Evolutionary conservation across 2,888 invertebrate species (phyloP).

Genomic region (Margaritifera margaritifera): DNA sequence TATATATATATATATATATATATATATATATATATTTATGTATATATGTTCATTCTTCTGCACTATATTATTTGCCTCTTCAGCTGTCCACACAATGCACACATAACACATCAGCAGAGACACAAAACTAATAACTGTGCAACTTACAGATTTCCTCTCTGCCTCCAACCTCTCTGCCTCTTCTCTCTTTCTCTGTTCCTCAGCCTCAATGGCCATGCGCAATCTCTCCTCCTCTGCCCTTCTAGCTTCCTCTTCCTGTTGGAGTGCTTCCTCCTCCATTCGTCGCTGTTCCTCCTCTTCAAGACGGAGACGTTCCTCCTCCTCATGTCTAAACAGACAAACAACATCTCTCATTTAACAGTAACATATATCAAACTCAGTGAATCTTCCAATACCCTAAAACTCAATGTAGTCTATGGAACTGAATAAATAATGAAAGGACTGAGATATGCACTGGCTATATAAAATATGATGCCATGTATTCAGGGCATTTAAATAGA

Average conservation of each 20-base stretch:
- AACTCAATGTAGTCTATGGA: too few species aligned
- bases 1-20: too few species aligned
- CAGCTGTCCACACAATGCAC: too few species aligned
- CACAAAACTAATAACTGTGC: not conserved
- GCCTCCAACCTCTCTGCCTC: constrained; percentile 75
- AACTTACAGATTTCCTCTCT: constrained; percentile 63
- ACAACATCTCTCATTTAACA: not conserved
- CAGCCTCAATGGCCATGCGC: constrained; percentile 84
- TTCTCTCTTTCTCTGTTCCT: constrained; percentile 81
- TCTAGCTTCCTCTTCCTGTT: constrained; percentile 82
- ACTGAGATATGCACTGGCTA: too few species aligned
- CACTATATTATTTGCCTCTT: too few species aligned
- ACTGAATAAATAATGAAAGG: too few species aligned
- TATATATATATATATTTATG: too few species aligned
- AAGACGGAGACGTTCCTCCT: constrained; percentile 81
- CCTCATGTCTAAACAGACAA: constrained; percentile 77
- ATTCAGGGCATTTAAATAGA: too few species aligned
- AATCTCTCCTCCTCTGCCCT: constrained; percentile 89
- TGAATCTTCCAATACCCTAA: too few species aligned
- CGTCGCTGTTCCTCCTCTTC: constrained; percentile 90
- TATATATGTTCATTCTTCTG: too few species aligned
- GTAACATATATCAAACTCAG: not conserved
- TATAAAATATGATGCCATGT: too few species aligned
- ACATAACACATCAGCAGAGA: too few species aligned
- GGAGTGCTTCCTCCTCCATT: constrained; percentile 84